Conservation (phyloP, 2,113 vertebrate genomes). For the Hipposideros armiger region DNA sequence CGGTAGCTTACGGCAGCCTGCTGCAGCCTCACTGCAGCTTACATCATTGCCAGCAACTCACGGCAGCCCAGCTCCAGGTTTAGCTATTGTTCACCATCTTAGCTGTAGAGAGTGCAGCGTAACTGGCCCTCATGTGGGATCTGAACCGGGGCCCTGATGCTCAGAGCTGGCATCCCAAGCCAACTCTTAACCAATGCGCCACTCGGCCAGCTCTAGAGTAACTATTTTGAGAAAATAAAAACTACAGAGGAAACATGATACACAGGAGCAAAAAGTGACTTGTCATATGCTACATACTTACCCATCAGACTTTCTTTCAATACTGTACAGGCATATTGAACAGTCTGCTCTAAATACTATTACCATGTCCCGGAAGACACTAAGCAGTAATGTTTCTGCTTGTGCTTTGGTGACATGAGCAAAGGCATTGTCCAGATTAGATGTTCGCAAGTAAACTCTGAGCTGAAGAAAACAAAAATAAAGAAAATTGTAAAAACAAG, state of each 20-base stretch:
- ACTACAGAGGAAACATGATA: neutral
- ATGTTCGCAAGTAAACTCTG: slow-evolving; percentile 94
- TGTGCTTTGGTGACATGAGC: slow-evolving; percentile 96
- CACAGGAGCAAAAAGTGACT: neutral
- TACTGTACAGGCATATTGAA: slow-evolving; percentile 98
- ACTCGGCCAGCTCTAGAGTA: neutral
- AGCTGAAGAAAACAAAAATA: slow-evolving; percentile 87
- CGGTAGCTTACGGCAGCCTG: no score
- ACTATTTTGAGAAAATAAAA: slow-evolving; percentile 37
- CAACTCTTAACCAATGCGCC: no score
- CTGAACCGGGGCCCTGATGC: no score
- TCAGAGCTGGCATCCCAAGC: no score
- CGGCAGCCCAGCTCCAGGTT: no score
- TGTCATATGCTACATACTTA: slow-evolving; percentile 81
- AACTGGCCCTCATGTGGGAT: no score
- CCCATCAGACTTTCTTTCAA: slow-evolving; percentile 94
- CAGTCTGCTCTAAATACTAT: slow-evolving; percentile 97
- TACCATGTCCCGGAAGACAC: slow-evolving; percentile 96
- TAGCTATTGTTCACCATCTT: no score
- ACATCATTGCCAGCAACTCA: no score
- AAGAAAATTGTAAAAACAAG: slow-evolving; percentile 5
- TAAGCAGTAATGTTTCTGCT: slow-evolving; percentile 94
- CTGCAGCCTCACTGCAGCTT: no score
- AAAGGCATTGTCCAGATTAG: slow-evolving; percentile 98
- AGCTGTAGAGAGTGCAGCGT: no score